Conservation (phyloP, 2,888 invertebrate species). For the Epirrhoe alternata region DNA sequence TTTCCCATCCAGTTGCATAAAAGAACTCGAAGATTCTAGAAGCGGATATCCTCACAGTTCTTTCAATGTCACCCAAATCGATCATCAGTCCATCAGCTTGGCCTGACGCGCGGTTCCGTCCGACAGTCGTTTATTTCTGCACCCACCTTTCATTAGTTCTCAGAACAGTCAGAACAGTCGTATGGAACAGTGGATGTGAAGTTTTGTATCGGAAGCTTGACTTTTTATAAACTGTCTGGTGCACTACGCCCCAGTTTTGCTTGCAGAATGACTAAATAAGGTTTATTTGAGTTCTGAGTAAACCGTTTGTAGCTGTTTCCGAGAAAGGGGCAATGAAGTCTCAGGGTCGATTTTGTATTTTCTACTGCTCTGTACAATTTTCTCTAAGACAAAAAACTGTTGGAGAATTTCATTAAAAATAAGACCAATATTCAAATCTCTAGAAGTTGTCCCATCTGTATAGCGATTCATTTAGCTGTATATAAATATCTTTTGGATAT, state of each 20-base stretch:
- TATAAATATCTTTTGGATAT: background rate
- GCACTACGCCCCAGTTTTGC: constrained; percentile 40
- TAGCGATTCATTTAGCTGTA: background rate
- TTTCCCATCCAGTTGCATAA: background rate
- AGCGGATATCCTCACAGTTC: constrained; percentile 53
- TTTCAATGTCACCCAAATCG: constrained; percentile 76
- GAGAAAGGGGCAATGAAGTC: background rate
- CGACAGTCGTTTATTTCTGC: constrained; percentile 72
- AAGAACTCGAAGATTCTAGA: constrained; percentile 18
- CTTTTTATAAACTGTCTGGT: constrained; percentile 61
- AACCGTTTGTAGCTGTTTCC: constrained; percentile 7
- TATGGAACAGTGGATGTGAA: background rate
- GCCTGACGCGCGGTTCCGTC: constrained; percentile 73
- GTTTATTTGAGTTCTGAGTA: constrained; percentile 20
- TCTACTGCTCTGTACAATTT: background rate
- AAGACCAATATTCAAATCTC: too few species aligned
- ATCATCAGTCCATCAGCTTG: constrained; percentile 67
- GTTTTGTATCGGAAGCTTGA: constrained; percentile 81
- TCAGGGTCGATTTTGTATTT: background rate
- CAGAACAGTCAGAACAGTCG: constrained; percentile 74
- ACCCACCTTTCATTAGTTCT: constrained; percentile 80
- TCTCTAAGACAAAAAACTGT: background rate
- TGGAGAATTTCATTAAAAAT: too few species aligned
- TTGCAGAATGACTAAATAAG: constrained; percentile 18
- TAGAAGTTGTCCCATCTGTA: background rate